A percentile compares a stretch with the other conserved stretches of the same genome.
Conservation (phyloP, 2,113 vertebrate species). For the Podarcis raffonei region DNA sequence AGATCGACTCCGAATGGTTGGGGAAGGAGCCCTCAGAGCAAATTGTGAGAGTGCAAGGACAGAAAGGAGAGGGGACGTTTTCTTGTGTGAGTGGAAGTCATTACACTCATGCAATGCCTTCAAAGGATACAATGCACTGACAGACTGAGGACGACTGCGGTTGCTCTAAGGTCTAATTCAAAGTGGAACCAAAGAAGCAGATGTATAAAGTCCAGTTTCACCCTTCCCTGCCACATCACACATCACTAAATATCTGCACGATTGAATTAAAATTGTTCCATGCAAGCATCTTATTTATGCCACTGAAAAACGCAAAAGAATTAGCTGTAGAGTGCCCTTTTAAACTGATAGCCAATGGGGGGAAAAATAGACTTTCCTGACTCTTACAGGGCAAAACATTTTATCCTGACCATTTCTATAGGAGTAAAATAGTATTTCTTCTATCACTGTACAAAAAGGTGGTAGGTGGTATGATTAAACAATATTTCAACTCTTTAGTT, state of each 20-base stretch:
- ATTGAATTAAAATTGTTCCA: not conserved
- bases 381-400: constrained; percentile 65
- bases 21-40: no score
- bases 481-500: constrained; percentile 86
- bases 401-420: constrained; percentile 69
- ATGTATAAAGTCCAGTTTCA: no score
- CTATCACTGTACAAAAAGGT: constrained; percentile 68
- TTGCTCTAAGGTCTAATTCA: not conserved
- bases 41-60: no score
- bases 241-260: not conserved
- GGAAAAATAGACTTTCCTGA: constrained; percentile 11
- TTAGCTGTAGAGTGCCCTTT: not conserved
- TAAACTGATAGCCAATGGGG: constrained; percentile 51
- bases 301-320: constrained; percentile 1
- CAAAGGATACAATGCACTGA: not conserved
- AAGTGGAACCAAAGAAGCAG: not conserved
- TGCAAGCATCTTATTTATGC: not conserved
- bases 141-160: not conserved
- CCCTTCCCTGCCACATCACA: not conserved
- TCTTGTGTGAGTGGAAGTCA: no score
- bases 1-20: no score
- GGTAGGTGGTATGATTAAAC: constrained; percentile 79
- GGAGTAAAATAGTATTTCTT: constrained; percentile 75
- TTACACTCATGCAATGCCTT: no score
- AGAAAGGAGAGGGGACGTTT: no score